A percentile compares a stretch with the other conserved stretches of the same genome.
These are phyloP conservation scores for Tokudaia muenninki DNA, from an alignment of 2,797 vertebrate species.

Conservation along the genomic window DNA sequence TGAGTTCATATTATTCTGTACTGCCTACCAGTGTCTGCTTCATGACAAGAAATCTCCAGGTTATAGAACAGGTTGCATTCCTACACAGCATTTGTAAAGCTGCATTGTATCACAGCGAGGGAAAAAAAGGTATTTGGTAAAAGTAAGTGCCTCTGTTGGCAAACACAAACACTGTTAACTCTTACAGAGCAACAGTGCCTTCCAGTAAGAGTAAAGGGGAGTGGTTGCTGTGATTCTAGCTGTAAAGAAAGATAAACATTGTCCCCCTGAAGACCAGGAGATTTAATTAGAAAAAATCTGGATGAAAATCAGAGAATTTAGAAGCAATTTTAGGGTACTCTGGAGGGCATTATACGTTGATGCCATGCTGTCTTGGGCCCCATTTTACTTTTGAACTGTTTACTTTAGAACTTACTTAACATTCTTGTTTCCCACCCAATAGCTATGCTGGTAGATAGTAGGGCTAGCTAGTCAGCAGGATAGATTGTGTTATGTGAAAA, in stretches of 20 bases:
- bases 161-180: slow-evolving; percentile 29
- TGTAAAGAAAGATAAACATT: slow-evolving; percentile 25
- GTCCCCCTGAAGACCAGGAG: slow-evolving; percentile 12
- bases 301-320: background rate
- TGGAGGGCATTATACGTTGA: background rate
- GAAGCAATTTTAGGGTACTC: background rate
- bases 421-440: background rate
- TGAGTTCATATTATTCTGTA: slow-evolving; percentile 43
- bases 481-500: background rate
- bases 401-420: background rate
- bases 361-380: background rate
- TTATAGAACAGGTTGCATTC: slow-evolving; percentile 57
- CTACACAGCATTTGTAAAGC: slow-evolving; percentile 65
- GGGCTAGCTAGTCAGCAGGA: too few relatives aligned
- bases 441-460: background rate
- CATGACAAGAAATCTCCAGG: slow-evolving; percentile 20
- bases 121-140: background rate
- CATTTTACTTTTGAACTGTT: slow-evolving; percentile 37
- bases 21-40: slow-evolving; percentile 28
- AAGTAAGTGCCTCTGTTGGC: slow-evolving; percentile 43
- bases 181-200: background rate
- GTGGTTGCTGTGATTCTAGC: background rate
- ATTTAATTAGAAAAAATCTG: background rate
- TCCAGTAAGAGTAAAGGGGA: background rate
- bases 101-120: slow-evolving; percentile 16